Base-by-base conservation (phyloP, 2,113 vertebrate species). In the Canis aureus region DNA sequence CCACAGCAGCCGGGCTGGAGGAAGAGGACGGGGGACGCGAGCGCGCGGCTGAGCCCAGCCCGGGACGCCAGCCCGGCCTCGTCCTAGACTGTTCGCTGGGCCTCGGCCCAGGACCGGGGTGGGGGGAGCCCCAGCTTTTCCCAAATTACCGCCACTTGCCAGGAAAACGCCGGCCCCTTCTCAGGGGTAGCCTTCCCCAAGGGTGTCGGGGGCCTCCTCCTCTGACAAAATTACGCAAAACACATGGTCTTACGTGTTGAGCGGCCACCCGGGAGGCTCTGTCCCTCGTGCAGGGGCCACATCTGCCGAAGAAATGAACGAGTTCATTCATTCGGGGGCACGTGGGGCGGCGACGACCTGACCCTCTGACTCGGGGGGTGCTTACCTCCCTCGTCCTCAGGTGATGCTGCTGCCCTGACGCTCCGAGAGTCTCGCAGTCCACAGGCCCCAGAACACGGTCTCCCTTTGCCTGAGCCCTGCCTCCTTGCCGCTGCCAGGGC, bases 1-100 rank as follows among this genome's bases (percentile, higher is more conserved):
- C 97, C 98, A 98, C 79, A 98, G 86, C 76, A 96, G 86, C 95
- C 97, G 97, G 96, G 89, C 94, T 92, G 11, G 94, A 96, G 96
- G 97, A 98, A 98, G 97, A 97, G 82, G 49, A 95, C 91, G 81
- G 95, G 97, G 98, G 94, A 97, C 97, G 81, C 16, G 60, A 43
- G 83, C 62, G 3, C 98, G 66, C 95, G 97, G 97, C 97, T 96
- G 97, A 97, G 97, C 91, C 93, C 51, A 55, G 79, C 89, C 67
- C 79, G 57, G 84, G 71, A 97, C 97, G 89, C 86, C 85, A 89
- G 60, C 90, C 22, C 64, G 82, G 35, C 59, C 59, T 91, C 67
- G 25, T 53, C 89, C 92, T 66, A 85, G 93, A 90, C 97, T 97
- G 94, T 22, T 71, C 89, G 53, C 32, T 94, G 59, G 95, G 82